These are phyloP conservation scores for Leucopternis melanops DNA, from an alignment of 2,113 vertebrate genomes.

Conservation along the genomic window DNA sequence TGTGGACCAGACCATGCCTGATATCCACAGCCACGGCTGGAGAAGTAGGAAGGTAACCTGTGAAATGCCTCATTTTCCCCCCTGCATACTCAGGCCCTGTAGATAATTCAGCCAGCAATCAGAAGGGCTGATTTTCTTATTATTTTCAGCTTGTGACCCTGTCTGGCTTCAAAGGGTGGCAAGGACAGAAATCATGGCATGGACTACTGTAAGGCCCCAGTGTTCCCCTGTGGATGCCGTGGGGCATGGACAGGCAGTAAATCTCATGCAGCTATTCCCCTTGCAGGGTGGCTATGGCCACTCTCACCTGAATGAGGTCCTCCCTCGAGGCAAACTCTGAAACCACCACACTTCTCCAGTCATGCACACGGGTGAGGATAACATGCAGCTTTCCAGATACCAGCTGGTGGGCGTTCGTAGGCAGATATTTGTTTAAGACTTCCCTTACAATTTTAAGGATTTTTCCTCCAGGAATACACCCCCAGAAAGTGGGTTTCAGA, in stretches of 20 bases:
- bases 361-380: constrained; percentile 66
- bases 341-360: constrained; percentile 50
- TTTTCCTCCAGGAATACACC: accelerated
- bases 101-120: neutral
- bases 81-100: neutral
- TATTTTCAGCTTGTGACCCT: neutral
- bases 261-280: neutral
- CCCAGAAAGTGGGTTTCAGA: accelerated
- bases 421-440: constrained; percentile 20
- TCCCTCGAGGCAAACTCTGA: constrained; percentile 75
- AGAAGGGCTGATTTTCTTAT: neutral
- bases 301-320: constrained; percentile 75
- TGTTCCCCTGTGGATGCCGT: neutral
- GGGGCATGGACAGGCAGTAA: neutral
- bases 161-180: neutral
- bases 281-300: accelerated
- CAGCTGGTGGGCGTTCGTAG: constrained; percentile 64
- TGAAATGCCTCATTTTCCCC: neutral
- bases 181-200: neutral
- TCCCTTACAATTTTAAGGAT: neutral
- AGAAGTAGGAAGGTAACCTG: neutral
- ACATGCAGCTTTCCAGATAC: constrained; percentile 71
- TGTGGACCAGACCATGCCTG: neutral
- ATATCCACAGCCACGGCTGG: neutral
- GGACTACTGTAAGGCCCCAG: neutral